Evolutionary conservation across 2,113 vertebrate species (phyloP).

Genomic region (Aptenodytes forsteri): DNA sequence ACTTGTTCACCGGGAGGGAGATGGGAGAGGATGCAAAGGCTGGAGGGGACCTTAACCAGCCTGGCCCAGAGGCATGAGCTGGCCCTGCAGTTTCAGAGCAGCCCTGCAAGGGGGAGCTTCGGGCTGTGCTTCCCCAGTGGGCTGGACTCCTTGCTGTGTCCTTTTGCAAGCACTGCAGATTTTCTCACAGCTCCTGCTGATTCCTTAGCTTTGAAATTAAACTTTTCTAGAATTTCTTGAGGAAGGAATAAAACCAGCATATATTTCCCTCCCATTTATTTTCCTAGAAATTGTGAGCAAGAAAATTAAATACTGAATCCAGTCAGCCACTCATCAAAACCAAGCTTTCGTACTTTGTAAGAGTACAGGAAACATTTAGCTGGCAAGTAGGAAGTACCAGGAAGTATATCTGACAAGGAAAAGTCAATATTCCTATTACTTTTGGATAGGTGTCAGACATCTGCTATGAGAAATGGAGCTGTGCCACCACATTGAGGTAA

Average conservation of each 20-base stretch:
- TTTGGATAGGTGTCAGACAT: neutral
- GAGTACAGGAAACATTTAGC: neutral
- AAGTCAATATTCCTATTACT: neutral
- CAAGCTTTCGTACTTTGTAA: neutral
- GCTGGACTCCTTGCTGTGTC: neutral
- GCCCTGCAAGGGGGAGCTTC: neutral
- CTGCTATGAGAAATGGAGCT: neutral
- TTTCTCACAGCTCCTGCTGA: neutral
- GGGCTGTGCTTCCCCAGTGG: neutral
- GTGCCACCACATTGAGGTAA: neutral
- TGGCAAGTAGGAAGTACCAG: neutral
- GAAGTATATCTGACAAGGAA: neutral
- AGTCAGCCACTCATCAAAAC: neutral
- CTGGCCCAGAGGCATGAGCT: neutral
- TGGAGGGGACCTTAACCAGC: neutral
- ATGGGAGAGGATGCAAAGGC: neutral
- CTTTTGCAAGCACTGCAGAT: neutral
- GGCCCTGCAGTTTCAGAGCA: neutral
- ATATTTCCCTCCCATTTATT: neutral
- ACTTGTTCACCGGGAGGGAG: accelerated
- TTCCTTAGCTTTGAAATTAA: neutral
- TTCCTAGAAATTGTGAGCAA: neutral
- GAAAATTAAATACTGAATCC: neutral
- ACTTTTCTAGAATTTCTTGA: neutral
- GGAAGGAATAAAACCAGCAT: neutral